Evolutionary conservation across 2,113 vertebrate species (phyloP).

Genomic region (Anarhynchus alexandrinus): DNA sequence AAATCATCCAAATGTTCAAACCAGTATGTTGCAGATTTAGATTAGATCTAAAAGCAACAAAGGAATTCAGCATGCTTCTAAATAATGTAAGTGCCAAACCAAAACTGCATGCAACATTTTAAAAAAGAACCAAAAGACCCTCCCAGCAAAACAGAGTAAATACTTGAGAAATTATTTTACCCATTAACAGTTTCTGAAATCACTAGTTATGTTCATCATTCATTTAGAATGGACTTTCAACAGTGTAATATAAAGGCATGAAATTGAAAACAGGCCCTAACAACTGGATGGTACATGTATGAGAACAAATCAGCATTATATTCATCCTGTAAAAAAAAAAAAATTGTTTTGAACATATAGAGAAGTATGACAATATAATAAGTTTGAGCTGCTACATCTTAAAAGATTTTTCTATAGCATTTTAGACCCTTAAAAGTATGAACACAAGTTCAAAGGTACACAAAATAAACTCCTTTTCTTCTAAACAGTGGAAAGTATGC

Average conservation of each 20-base stretch:
- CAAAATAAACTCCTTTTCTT: not conserved
- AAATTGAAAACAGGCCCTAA: constrained; percentile 48
- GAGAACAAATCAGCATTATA: not conserved
- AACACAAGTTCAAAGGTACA: not conserved
- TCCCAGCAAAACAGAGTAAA: not conserved
- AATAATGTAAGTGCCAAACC: constrained; percentile 31
- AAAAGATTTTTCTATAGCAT: not conserved
- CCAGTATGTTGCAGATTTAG: not conserved
- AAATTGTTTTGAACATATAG: not conserved
- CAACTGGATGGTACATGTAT: not conserved
- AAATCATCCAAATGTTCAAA: constrained; percentile 1
- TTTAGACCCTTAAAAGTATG: not conserved
- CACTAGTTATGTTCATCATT: not conserved
- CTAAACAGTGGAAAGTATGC: not conserved
- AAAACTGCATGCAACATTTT: not conserved
- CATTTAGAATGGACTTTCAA: constrained; percentile 35
- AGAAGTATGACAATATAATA: not conserved
- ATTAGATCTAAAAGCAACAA: not conserved
- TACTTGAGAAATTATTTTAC: not conserved
- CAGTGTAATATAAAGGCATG: not conserved
- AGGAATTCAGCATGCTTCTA: constrained; percentile 2
- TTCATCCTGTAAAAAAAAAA: not conserved
- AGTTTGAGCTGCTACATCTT: not conserved
- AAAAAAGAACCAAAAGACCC: constrained; percentile 18
- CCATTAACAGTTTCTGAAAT: not conserved